Conservation (phyloP, 2,797 vertebrate species). For the Scleropages formosus region DNA sequence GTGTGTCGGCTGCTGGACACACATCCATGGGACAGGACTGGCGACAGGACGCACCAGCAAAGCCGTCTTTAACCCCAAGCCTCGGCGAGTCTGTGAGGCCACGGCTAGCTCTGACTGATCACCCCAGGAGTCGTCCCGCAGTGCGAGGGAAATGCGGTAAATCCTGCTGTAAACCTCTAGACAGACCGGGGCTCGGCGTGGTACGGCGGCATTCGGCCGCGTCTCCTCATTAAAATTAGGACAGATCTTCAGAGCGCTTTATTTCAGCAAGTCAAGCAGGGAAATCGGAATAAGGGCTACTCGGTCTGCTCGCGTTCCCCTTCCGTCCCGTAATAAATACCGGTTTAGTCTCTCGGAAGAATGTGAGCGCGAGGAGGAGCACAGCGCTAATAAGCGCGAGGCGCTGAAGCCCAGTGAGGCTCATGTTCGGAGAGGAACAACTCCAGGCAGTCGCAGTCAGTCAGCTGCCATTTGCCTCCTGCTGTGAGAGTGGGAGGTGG, state of each 20-base stretch:
- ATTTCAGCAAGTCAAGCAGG: constrained; percentile 67
- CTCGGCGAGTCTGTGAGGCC: too few relatives aligned
- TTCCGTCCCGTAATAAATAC: constrained; percentile 59
- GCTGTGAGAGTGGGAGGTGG: not conserved
- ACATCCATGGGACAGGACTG: too few relatives aligned
- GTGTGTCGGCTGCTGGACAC: too few relatives aligned
- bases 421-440: constrained; percentile 45
- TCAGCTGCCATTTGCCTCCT: constrained; percentile 63
- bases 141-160: too few relatives aligned
- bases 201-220: too few relatives aligned
- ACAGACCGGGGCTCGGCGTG: too few relatives aligned
- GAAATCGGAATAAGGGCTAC: constrained; percentile 70
- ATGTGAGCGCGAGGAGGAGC: constrained; percentile 49
- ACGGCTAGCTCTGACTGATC: too few relatives aligned
- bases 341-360: constrained; percentile 71
- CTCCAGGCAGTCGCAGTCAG: constrained; percentile 46
- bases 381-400: constrained; percentile 48
- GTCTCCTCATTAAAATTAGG: constrained; percentile 52
- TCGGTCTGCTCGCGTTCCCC: constrained; percentile 41
- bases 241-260: constrained; percentile 49
- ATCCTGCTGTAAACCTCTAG: too few relatives aligned
- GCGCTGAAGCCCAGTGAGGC: constrained; percentile 49
- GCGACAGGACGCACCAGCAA: too few relatives aligned
- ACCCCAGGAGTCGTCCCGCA: too few relatives aligned
- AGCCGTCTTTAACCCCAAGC: too few relatives aligned